These are phyloP conservation scores for Protonibea diacanthus DNA, from an alignment of 2,797 vertebrate species.

Conservation along the genomic window DNA sequence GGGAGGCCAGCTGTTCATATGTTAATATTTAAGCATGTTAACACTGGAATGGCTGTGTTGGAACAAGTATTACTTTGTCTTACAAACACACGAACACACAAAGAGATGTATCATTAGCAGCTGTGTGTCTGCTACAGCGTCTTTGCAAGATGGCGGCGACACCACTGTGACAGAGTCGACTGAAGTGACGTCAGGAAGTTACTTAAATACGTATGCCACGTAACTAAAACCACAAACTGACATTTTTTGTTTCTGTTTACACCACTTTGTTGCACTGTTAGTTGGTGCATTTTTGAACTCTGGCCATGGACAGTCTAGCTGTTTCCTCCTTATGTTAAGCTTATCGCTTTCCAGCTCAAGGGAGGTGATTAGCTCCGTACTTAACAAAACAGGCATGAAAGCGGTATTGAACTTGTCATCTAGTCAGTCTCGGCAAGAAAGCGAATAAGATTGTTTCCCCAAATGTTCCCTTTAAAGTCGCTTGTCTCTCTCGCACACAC, in stretches of 20 bases:
- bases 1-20: neutral
- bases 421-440: neutral
- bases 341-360: neutral
- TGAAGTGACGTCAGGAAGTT: neutral
- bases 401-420: neutral
- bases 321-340: neutral
- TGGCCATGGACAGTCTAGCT: neutral
- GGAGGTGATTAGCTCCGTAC: neutral
- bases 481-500: neutral
- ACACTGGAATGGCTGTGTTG: neutral
- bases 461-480: neutral
- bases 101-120: neutral
- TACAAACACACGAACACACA: neutral
- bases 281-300: neutral
- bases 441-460: neutral
- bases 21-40: neutral
- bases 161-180: neutral
- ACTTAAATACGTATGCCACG: neutral
- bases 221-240: neutral
- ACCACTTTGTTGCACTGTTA: neutral
- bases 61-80: neutral
- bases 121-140: neutral
- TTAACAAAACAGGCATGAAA: neutral
- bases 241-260: neutral
- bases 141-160: neutral